phyloP scores from a whole-genome alignment of 2,888 invertebrate genomes.

The Phengaris arion region DNA sequence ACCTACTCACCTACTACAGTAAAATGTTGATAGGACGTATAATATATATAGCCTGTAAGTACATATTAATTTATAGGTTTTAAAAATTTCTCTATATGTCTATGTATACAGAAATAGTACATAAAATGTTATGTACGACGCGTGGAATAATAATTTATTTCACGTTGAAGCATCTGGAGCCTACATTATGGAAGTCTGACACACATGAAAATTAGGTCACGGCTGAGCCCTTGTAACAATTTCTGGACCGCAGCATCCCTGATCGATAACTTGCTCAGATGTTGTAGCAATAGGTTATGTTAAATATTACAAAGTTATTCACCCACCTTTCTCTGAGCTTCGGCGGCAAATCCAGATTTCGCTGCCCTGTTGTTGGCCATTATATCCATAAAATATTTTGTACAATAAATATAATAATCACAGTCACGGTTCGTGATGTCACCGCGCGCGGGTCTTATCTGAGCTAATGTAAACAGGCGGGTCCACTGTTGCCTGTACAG shows the following conservation, averaged over 20 bases:
- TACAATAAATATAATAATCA: constrained; percentile 64
- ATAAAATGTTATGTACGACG: not conserved
- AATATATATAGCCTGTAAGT: no score
- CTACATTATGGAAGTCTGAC: constrained; percentile 30
- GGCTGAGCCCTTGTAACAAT: constrained; percentile 65
- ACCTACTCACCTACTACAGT: no score
- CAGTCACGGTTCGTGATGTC: constrained; percentile 70
- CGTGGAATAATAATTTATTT: not conserved
- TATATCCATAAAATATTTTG: constrained; percentile 56
- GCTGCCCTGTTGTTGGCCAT: constrained; percentile 92
- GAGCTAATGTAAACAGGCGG: constrained; percentile 69
- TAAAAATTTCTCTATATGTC: no score
- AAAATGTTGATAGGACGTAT: no score
- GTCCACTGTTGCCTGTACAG: constrained; percentile 54
- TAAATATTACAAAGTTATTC: constrained; percentile 15
- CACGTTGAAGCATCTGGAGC: not conserved
- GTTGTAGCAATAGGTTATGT: constrained; percentile 32
- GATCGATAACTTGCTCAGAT: constrained; percentile 56
- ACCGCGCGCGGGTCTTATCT: constrained; percentile 52
- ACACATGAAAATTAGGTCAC: constrained; percentile 62
- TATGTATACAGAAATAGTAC: not conserved
- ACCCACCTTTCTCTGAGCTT: constrained; percentile 95
- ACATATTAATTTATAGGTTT: no score
- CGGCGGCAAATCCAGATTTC: constrained; percentile 97
- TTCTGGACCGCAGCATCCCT: constrained; percentile 71